A percentile compares a stretch with the other conserved stretches of the same genome.
These are phyloP conservation scores for Rhabdomys dilectus DNA, from an alignment of 2,113 vertebrate genomes.

Conservation along the genomic window DNA sequence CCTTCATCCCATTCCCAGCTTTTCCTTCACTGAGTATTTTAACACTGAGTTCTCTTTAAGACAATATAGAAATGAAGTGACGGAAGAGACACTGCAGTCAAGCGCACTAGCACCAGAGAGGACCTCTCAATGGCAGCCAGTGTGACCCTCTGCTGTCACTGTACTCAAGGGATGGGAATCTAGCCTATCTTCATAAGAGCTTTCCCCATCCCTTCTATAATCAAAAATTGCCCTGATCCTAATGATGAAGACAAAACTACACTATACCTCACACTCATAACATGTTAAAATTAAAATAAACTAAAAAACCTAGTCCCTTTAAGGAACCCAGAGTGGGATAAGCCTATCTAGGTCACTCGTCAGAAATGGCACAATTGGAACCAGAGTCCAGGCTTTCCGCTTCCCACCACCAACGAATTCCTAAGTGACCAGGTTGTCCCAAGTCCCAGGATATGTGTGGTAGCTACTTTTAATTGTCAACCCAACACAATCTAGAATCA, in stretches of 20 bases:
- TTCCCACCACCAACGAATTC: background rate
- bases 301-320: background rate
- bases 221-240: background rate
- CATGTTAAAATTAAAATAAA: conserved; percentile 19
- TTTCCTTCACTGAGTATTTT: background rate
- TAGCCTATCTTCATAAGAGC: background rate
- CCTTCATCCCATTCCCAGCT: background rate
- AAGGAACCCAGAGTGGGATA: background rate
- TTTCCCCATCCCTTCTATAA: background rate
- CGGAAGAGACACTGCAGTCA: background rate
- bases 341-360: background rate
- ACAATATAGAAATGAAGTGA: background rate
- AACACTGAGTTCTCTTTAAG: background rate
- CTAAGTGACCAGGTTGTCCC: background rate
- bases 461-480: background rate
- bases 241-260: background rate
- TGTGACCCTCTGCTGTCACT: background rate
- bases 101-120: background rate
- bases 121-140: no score
- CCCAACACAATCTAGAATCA: background rate
- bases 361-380: background rate
- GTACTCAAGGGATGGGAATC: background rate
- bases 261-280: background rate
- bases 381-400: background rate
- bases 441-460: background rate